These are phyloP conservation scores for Phocoena phocoena DNA, from an alignment of 2,113 vertebrate genomes.

Conservation along the genomic window DNA sequence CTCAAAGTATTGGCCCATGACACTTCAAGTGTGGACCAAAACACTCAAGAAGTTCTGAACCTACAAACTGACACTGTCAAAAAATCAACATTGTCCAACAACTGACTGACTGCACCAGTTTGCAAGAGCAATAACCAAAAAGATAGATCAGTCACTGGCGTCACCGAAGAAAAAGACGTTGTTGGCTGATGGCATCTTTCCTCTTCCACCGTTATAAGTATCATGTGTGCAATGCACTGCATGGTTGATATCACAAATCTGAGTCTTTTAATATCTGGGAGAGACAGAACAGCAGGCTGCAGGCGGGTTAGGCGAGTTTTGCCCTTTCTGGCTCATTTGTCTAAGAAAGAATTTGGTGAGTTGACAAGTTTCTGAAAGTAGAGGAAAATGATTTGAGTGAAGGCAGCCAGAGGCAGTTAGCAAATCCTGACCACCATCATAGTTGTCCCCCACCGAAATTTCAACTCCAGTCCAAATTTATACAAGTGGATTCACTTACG, in stretches of 20 bases:
- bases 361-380: constrained; percentile 66
- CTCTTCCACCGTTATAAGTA: not conserved
- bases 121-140: not conserved
- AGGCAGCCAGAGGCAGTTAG: constrained; percentile 63
- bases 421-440: constrained; percentile 68
- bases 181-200: not conserved
- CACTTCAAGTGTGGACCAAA: not conserved
- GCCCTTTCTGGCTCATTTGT: constrained; percentile 63
- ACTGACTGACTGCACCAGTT: not conserved
- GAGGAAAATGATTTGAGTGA: constrained; percentile 62
- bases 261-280: not conserved
- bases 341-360: constrained; percentile 62
- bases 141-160: not conserved
- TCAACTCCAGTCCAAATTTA: constrained; percentile 68
- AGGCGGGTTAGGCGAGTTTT: not conserved
- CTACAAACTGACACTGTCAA: not conserved
- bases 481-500: constrained; percentile 74
- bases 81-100: not conserved
- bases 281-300: constrained; percentile 16
- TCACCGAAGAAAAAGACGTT: not conserved
- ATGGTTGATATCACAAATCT: not conserved
- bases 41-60: not conserved
- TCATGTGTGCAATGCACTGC: not conserved
- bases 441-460: constrained; percentile 63
- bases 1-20: not conserved